Conservation (phyloP, 1,140 invertebrate genomes). For the Vanessa atalanta region DNA sequence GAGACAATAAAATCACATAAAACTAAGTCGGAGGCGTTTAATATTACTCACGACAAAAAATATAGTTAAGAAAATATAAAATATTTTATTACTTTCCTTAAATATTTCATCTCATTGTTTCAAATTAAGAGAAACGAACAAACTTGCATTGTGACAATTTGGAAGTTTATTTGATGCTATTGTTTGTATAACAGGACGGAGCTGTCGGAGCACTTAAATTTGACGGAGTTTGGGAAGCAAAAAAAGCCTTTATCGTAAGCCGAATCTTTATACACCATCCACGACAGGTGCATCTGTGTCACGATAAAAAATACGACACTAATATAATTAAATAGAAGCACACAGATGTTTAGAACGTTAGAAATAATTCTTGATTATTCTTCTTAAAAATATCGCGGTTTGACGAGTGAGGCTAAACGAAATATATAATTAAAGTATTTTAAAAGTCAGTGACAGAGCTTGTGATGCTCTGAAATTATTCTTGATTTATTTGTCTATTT, state of each 20-base stretch:
- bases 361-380: neutral
- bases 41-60: too few relatives aligned
- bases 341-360: neutral
- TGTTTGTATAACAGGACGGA: neutral
- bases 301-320: neutral
- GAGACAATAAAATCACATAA: too few relatives aligned
- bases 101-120: neutral
- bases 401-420: too few relatives aligned
- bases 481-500: slow-evolving; percentile 6
- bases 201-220: neutral
- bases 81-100: neutral
- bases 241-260: neutral
- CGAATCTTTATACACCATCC: neutral
- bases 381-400: neutral
- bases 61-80: neutral
- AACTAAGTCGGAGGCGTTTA: too few relatives aligned
- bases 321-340: neutral
- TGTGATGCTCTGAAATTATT: slow-evolving; percentile 1
- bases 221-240: neutral
- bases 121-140: neutral
- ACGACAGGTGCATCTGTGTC: neutral
- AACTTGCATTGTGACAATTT: neutral
- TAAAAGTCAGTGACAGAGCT: slow-evolving; percentile 21
- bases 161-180: neutral
- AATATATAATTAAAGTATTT: slow-evolving; percentile 5